Evolutionary conservation across 1,140 invertebrate genomes (phyloP).

Genomic region (Lepidostoma basale): DNA sequence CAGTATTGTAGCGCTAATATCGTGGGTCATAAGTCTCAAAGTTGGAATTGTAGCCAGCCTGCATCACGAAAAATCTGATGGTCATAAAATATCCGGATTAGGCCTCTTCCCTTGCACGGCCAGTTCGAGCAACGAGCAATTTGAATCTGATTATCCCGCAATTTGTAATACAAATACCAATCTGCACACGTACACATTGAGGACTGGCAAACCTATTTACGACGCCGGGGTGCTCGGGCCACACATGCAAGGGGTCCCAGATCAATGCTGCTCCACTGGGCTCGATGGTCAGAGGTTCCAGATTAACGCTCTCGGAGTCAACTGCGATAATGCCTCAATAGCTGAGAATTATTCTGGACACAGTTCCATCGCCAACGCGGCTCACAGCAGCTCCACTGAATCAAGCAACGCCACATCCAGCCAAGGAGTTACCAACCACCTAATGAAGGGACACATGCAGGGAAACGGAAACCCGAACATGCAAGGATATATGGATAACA

Average conservation of each 20-base stretch:
- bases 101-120: conserved; percentile 78
- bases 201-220: conserved; percentile 78
- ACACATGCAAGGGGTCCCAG: conserved; percentile 54
- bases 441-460: conserved; percentile 57
- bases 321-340: conserved; percentile 63
- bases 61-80: conserved; percentile 65
- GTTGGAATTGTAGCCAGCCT: conserved; percentile 58
- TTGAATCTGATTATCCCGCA: conserved; percentile 78
- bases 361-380: conserved; percentile 60
- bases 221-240: conserved; percentile 64
- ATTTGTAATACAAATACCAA: conserved; percentile 86
- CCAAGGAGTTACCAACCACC: conserved; percentile 59
- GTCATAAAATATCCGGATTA: conserved; percentile 70
- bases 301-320: conserved; percentile 54
- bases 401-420: conserved; percentile 60
- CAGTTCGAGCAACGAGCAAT: conserved; percentile 78
- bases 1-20: conserved; percentile 78
- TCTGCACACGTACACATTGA: conserved; percentile 79
- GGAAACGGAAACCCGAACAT: conserved; percentile 47
- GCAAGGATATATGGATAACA: conserved; percentile 53
- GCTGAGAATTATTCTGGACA: conserved; percentile 61
- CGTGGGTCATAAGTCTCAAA: conserved; percentile 80
- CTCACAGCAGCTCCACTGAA: conserved; percentile 60
- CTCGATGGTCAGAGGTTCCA: conserved; percentile 57
- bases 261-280: conserved; percentile 54